Evolutionary conservation across 2,113 vertebrate species (phyloP), one percentile per base, ranked within the genome.

Genomic region (Corythoichthys intestinalis): DNA sequence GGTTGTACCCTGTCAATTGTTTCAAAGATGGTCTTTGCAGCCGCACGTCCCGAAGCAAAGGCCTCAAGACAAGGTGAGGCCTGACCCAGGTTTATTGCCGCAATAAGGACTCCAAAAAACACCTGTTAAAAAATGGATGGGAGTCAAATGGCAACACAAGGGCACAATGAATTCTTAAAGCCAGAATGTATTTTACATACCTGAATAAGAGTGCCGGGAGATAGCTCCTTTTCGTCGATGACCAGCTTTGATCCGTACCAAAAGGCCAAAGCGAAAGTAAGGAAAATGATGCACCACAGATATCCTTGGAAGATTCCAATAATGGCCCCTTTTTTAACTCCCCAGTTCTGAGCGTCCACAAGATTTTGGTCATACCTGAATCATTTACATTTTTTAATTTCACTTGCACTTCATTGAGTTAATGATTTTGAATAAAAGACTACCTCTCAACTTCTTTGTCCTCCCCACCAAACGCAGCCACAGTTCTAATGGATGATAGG

Each of bases 181-280:
- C 6, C 2, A 39, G n/a, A 17, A 5, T 47, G 1, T 20, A 5
- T 75, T 61, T 37, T 8, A 48, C 71, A 47, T 69, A 93, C 91
- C 87, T 93, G 92, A 53, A 93, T 82, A 1, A 93, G 91, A 28
- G 67, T 72, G 13, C 92, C 92, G 10, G 91, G 89, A 49, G 89
- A 72, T 20, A 92, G 72, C 75, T 93, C 92, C n/a, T 84, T 83
- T 9, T 87, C 90, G 34, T 93, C 89, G 7, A 92, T 88, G 71
- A 93, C 92, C 65, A 93, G 71, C 63, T 90, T 86, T 34, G 91
- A 91, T 1, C 92, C 91, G 0, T 92, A 92, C 91, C 92, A 93
- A 76, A 93, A 93, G 47, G 91, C 88, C 77, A 93, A 75, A 63
- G 88, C 91, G 4, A 83, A 93, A 72, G 88, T 91, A 12, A 93